phyloP scores from a whole-genome alignment of 2,888 invertebrate genomes.

The Helobdella robusta region DNA sequence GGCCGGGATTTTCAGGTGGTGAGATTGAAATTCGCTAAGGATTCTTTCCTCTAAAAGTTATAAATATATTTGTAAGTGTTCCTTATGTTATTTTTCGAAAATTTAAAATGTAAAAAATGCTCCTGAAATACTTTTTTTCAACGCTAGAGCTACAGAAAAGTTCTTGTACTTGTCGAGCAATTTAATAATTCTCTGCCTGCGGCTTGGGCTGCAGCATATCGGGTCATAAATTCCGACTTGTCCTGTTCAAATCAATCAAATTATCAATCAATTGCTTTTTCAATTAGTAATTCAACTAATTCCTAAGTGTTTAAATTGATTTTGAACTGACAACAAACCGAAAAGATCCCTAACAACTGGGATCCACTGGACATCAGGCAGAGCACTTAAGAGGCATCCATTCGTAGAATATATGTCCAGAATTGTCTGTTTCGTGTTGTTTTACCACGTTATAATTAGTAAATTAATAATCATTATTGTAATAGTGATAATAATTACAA shows the following conservation, averaged over 20 bases:
- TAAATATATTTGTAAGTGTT: too few species aligned
- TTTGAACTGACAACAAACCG: not conserved
- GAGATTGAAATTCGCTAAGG: too few species aligned
- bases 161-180: conserved; percentile 8
- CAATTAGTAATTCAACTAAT: too few species aligned
- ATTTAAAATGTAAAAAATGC: too few species aligned
- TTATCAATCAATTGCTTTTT: too few species aligned
- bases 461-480: not conserved
- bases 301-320: too few species aligned
- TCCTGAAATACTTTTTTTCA: not conserved
- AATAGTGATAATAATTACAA: not conserved
- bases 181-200: not conserved
- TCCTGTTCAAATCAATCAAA: not conserved
- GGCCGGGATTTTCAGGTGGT: too few species aligned
- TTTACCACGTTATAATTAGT: not conserved
- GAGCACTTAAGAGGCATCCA: conserved; percentile 3
- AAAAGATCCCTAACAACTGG: conserved; percentile 12
- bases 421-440: not conserved
- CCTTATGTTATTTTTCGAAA: too few species aligned
- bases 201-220: conserved; percentile 10
- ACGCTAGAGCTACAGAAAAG: too few species aligned
- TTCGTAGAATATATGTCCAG: conserved; percentile 8
- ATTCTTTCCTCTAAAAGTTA: too few species aligned
- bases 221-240: conserved; percentile 9
- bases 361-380: conserved; percentile 16